phyloP scores from a whole-genome alignment of 2,113 vertebrate species.

The Dipodomys spectabilis region DNA sequence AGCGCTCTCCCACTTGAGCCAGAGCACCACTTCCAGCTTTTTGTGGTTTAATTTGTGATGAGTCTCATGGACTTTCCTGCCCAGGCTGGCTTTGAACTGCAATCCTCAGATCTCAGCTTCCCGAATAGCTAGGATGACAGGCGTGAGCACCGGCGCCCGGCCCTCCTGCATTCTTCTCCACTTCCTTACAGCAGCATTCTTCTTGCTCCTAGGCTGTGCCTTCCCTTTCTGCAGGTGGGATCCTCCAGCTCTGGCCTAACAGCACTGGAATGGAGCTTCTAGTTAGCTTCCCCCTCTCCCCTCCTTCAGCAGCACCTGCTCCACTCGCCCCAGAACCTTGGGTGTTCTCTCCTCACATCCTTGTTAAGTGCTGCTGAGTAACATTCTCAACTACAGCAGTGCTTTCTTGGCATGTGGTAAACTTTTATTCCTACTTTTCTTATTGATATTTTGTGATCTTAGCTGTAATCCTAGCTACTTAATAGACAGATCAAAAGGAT shows the following conservation, averaged over 20 bases:
- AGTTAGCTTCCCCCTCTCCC: neutral
- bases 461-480: too few relatives aligned
- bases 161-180: too few relatives aligned
- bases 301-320: neutral
- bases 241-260: neutral
- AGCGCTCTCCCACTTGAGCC: too few relatives aligned
- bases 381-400: neutral
- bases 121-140: too few relatives aligned
- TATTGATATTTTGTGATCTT: too few relatives aligned
- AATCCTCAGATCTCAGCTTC: too few relatives aligned
- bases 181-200: neutral
- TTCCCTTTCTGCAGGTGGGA: neutral
- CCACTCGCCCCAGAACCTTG: neutral
- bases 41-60: too few relatives aligned
- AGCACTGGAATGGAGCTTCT: neutral
- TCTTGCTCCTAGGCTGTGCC: neutral
- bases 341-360: neutral
- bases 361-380: neutral
- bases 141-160: too few relatives aligned
- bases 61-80: too few relatives aligned
- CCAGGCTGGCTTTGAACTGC: too few relatives aligned
- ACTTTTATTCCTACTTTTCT: neutral
- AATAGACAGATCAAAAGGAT: too few relatives aligned
- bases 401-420: neutral
- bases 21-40: too few relatives aligned